Conservation (phyloP, 2,888 invertebrate species). For the Strigamia transsilvanica region DNA sequence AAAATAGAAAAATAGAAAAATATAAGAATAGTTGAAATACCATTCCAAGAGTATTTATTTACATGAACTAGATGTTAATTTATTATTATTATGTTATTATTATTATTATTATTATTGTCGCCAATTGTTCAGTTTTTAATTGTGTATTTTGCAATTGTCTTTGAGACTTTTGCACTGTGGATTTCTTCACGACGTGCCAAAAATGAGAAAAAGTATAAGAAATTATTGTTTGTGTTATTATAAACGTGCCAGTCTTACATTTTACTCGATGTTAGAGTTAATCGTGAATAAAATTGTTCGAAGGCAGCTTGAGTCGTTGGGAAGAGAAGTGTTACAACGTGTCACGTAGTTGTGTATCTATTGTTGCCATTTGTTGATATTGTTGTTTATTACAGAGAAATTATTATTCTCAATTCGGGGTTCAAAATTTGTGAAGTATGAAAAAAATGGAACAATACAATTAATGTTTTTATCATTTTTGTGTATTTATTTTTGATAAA, state of each 20-base stretch:
- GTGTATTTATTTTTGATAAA: not conserved
- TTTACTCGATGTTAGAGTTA: slow-evolving; percentile 5
- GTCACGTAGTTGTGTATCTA: not conserved
- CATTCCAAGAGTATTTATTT: slow-evolving; percentile 1
- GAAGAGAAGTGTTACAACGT: not conserved
- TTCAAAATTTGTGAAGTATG: not conserved
- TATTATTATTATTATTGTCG: not conserved
- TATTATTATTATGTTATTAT: not conserved
- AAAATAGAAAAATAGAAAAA: not conserved
- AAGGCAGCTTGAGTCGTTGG: not conserved
- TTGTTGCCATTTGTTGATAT: not conserved
- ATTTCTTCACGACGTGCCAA: slow-evolving; percentile 29
- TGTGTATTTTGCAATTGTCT: slow-evolving; percentile 11
- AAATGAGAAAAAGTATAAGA: not conserved
- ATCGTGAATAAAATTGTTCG: not conserved
- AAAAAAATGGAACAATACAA: not conserved
- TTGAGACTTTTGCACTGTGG: slow-evolving; percentile 7
- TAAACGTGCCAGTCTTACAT: not conserved
- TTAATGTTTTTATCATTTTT: not conserved
- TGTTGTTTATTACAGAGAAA: not conserved
- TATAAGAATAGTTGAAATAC: not conserved
- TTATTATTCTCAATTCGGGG: not conserved
- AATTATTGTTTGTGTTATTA: not conserved
- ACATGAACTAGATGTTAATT: not conserved
- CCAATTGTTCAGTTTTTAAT: not conserved